Evolutionary conservation across 1,140 invertebrate genomes (phyloP).

Genomic region (Wiebesia pumilae): DNA sequence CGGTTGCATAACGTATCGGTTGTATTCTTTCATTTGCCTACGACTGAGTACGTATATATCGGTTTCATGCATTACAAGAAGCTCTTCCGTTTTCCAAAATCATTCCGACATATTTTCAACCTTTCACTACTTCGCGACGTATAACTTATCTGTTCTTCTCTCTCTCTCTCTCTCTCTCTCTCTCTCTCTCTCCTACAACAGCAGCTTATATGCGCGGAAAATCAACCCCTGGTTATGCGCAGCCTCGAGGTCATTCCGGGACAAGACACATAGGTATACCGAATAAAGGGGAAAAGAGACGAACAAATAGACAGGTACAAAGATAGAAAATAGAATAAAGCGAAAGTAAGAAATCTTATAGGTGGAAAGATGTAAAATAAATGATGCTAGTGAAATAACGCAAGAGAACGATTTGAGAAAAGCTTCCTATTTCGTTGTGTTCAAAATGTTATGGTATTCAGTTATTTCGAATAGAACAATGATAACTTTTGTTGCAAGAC

Average conservation of each 20-base stretch:
- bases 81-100: too few species aligned
- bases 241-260: slow-evolving; percentile 25
- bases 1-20: neutral
- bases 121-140: neutral
- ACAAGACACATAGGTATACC: neutral
- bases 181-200: neutral
- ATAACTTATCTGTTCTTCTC: neutral
- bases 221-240: neutral
- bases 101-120: neutral
- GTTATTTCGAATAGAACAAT: too few species aligned
- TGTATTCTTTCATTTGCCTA: too few species aligned
- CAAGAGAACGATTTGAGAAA: too few species aligned
- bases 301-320: neutral
- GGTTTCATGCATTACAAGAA: too few species aligned
- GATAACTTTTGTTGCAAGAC: too few species aligned
- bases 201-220: slow-evolving; percentile 5
- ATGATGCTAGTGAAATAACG: too few species aligned
- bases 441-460: too few species aligned
- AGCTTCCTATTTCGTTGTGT: too few species aligned
- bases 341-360: too few species aligned
- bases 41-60: too few species aligned
- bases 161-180: neutral
- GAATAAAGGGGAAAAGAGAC: neutral
- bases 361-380: neutral
- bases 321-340: too few species aligned